These are phyloP conservation scores for Psilanteris sp. DNA, from an alignment of 1,140 invertebrate genomes.

Conservation along the genomic window DNA sequence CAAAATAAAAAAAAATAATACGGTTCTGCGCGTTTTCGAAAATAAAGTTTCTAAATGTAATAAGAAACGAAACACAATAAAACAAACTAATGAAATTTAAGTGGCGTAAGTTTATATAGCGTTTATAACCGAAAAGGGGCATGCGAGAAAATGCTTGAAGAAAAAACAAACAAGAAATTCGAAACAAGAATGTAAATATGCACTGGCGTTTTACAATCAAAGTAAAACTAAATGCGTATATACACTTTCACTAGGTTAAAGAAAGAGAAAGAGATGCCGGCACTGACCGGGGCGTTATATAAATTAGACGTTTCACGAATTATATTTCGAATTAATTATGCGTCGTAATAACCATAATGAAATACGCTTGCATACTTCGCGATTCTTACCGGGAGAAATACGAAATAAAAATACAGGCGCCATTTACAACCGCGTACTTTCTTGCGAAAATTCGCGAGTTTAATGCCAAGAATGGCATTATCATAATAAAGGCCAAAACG, in stretches of 20 bases:
- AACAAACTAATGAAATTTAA: too few species aligned
- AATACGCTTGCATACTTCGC: constrained; percentile 18
- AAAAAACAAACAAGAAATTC: too few species aligned
- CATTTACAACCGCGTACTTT: constrained; percentile 1
- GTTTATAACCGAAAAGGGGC: too few species aligned
- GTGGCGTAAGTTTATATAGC: too few species aligned
- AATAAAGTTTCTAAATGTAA: too few species aligned
- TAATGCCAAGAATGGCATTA: too few species aligned
- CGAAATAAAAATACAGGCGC: constrained; percentile 15
- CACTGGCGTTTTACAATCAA: constrained; percentile 51
- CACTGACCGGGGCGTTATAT: constrained; percentile 67
- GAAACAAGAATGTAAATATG: too few species aligned
- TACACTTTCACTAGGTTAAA: constrained; percentile 69
- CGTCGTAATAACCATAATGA: constrained; percentile 16
- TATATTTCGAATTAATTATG: constrained; percentile 45
- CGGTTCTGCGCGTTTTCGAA: too few species aligned
- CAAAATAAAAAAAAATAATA: too few species aligned
- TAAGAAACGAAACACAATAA: too few species aligned
- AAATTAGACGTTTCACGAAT: constrained; percentile 69
- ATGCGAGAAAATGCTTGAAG: too few species aligned
- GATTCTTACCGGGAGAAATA: constrained; percentile 8
- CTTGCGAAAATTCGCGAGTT: background rate
- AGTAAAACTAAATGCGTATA: constrained; percentile 45
- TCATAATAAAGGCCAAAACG: too few species aligned
- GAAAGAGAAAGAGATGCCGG: constrained; percentile 72